These are phyloP conservation scores for Buathra laborator DNA, from an alignment of 2,888 invertebrate genomes.

Conservation along the genomic window DNA sequence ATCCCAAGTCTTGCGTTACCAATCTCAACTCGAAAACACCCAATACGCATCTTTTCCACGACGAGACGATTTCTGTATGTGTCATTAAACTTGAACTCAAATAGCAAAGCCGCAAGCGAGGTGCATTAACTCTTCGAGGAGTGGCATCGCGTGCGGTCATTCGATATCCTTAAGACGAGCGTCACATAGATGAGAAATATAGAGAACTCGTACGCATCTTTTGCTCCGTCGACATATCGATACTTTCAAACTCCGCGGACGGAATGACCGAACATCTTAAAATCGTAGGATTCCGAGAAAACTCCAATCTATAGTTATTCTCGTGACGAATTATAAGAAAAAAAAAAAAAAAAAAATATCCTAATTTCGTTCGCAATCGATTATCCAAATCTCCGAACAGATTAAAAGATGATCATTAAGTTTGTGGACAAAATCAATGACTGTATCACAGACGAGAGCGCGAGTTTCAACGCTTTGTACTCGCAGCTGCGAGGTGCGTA, in stretches of 20 bases:
- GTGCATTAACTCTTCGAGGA: not conserved
- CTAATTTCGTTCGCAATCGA: too few species aligned
- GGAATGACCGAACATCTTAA: too few species aligned
- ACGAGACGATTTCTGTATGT: not conserved
- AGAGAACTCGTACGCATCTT: not conserved
- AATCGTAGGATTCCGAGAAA: too few species aligned
- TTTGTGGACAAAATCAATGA: not conserved
- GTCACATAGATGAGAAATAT: not conserved
- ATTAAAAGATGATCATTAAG: not conserved
- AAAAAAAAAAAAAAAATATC: too few species aligned
- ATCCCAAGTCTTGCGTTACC: constrained; percentile 1
- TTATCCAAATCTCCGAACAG: too few species aligned
- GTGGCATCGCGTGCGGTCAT: constrained; percentile 27
- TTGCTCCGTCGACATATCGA: constrained; percentile 4
- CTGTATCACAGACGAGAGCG: not conserved
- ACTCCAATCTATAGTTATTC: too few species aligned
- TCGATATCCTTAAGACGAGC: constrained; percentile 25
- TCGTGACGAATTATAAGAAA: too few species aligned
- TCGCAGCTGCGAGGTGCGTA: constrained; percentile 48
- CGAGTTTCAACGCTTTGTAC: constrained; percentile 16
- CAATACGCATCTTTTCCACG: constrained; percentile 16
- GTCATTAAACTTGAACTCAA: constrained; percentile 17
- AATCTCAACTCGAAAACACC: constrained; percentile 16
- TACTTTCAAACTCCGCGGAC: not conserved
- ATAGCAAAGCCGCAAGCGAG: not conserved